Conservation (phyloP, 1,140 invertebrate species). For the Leptinotarsa texana region DNA sequence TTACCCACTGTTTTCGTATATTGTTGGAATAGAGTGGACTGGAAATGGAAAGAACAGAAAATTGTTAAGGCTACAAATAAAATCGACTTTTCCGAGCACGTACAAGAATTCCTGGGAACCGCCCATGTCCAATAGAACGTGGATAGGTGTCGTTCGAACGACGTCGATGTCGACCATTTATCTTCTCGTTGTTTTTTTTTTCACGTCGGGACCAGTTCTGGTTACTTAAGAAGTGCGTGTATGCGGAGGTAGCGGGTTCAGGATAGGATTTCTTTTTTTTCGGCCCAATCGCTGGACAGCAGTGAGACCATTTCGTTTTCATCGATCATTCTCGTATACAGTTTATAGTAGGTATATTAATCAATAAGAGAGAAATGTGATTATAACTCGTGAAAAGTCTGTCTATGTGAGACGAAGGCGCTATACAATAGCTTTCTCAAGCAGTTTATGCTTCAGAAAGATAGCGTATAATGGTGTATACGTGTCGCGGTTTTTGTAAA, state of each 20-base stretch:
- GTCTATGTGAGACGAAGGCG: too few species aligned
- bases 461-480: too few species aligned
- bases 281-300: too few species aligned
- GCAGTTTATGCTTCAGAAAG: too few species aligned
- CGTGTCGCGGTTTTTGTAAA: too few species aligned
- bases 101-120: not conserved
- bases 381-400: too few species aligned
- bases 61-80: not conserved
- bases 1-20: not conserved
- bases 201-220: not conserved
- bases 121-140: slow-evolving; percentile 2
- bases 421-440: too few species aligned
- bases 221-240: slow-evolving; percentile 2
- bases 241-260: not conserved
- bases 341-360: too few species aligned
- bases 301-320: too few species aligned
- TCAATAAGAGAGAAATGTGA: too few species aligned
- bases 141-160: slow-evolving; percentile 4
- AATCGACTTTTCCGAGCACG: slow-evolving; percentile 2
- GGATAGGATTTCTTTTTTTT: not conserved
- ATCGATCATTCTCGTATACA: too few species aligned
- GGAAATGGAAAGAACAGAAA: not conserved
- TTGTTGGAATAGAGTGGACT: not conserved
- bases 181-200: not conserved
- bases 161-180: slow-evolving; percentile 5